A percentile compares a stretch with the other conserved stretches of the same genome.
Conservation (phyloP, 2,113 vertebrate species). For the Notarius quadriscutis region DNA sequence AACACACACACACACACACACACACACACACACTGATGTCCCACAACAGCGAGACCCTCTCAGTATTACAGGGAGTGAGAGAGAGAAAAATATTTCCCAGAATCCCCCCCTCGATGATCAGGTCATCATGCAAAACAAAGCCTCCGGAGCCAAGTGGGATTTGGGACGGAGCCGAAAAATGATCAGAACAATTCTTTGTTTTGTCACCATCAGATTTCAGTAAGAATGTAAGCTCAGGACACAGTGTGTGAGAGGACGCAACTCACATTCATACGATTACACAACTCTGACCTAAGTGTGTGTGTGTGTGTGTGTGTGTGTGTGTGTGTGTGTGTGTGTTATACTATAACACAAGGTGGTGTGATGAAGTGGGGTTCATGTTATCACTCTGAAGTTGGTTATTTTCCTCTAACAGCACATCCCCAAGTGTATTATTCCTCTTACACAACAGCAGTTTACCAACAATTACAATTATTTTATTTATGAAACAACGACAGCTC, state of each 20-base stretch:
- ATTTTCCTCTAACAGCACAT: background rate
- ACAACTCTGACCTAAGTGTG: background rate
- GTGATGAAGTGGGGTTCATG: background rate
- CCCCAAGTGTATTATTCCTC: background rate
- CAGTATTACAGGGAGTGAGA: conserved; percentile 11
- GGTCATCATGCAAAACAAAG: conserved; percentile 43
- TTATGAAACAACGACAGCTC: background rate
- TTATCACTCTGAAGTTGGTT: background rate
- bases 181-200: conserved; percentile 5
- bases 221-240: background rate
- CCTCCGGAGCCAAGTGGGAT: conserved; percentile 7
- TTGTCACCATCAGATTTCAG: background rate
- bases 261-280: background rate
- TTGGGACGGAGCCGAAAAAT: conserved; percentile 13
- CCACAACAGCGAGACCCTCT: conserved; percentile 22
- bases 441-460: background rate
- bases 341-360: background rate
- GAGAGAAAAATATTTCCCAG: conserved; percentile 19
- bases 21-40: conserved; percentile 26
- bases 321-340: conserved; percentile 10
- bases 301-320: conserved; percentile 41
- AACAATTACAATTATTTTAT: background rate
- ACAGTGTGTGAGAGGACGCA: background rate
- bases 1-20: conserved; percentile 16
- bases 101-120: conserved; percentile 28